Percentiles rank a stretch among this genome's conserved stretches.
Evolutionary conservation across 1,140 invertebrate species (phyloP).

Genomic region (Phymorhynchus buccinoides): DNA sequence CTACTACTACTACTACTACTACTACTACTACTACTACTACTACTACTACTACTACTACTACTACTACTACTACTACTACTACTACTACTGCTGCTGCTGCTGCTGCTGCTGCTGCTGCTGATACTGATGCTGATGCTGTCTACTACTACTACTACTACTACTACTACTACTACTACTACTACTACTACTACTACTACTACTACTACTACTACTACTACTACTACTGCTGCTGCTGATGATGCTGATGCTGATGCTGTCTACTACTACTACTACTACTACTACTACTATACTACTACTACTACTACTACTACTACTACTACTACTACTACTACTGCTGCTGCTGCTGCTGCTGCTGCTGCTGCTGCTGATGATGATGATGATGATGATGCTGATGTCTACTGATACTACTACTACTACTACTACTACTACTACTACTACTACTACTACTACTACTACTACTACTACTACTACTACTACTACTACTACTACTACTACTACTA

Average conservation of each 20-base stretch:
- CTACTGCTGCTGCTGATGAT: constrained; percentile 1
- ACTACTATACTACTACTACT: no score
- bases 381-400: no score
- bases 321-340: background rate
- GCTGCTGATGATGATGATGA: no score
- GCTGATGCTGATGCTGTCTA: background rate
- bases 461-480: constrained; percentile 15
- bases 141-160: constrained; percentile 11
- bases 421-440: constrained; percentile 17
- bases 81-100: constrained; percentile 20
- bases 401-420: constrained; percentile 7
- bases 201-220: constrained; percentile 23
- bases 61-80: constrained; percentile 31
- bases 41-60: constrained; percentile 34
- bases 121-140: background rate
- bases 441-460: constrained; percentile 16
- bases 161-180: constrained; percentile 23
- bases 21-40: constrained; percentile 26
- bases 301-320: background rate
- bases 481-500: constrained; percentile 17
- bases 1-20: constrained; percentile 16
- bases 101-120: constrained; percentile 20
- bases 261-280: no score
- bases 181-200: constrained; percentile 28
- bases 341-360: constrained; percentile 9